Evolutionary conservation across 2,113 vertebrate species (phyloP), one percentile per base, ranked within the genome.

Genomic region (Camelus dromedarius): DNA sequence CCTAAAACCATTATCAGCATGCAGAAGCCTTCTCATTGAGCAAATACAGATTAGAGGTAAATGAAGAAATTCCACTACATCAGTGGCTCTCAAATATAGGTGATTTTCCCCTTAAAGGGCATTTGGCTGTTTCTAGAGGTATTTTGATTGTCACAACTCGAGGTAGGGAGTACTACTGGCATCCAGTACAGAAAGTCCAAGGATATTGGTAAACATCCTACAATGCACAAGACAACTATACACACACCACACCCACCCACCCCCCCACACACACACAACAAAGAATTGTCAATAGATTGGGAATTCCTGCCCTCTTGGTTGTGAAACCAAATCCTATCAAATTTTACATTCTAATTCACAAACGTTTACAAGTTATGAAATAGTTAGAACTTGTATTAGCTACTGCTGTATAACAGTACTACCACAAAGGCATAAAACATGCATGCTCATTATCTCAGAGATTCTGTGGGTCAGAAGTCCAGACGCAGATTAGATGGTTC

Each of bases 11-110:
- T 98, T 98, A 94, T 97, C 89, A 1, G 42, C 85, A 91, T 96
- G 93, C 95, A 97, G 42, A 97, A 96, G 96, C 73, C 85, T 56
- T 98, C 84, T 93, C 84, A 38, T 82, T 96, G 91, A 92, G 93
- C 94, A 98, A 96, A 96, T 90, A 94, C 82, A 84, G 88, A 96
- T 77, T 91, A 93, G 77, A 96, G 48, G 62, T 97, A 97, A 98
- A 83, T 91, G 95, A 88, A 70, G 84, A 93, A 96, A 89, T 77
- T 92, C 80, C 62, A 56, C 14, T 60, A 60, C 24, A 62, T 76
- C 38, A 46, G 0, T 93, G 32, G 3, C 70, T 87, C 54, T 75
- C 38, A 83, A 26, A 72, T 20, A 80, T 11, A 66, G 15, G 24
- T 90, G n/a, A 81, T 46, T 84, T 69, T 76, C 0, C 28, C 50